Base-by-base conservation (phyloP, 2,797 vertebrate species). In the Danio kyathit region DNA sequence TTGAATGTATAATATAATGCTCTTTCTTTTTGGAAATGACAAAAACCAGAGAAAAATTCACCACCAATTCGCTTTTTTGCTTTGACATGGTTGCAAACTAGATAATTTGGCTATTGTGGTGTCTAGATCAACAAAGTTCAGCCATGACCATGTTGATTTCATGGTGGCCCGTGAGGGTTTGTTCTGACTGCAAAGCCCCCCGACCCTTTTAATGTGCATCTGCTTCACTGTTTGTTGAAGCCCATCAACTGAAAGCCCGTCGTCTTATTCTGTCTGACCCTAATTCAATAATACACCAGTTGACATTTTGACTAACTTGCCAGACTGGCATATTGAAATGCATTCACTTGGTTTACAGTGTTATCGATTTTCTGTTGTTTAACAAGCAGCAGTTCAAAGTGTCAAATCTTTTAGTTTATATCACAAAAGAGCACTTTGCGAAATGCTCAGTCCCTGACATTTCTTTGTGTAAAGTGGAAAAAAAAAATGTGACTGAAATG, bases 111-210 rank as follows among this genome's bases (percentile, higher is more conserved):
- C 89, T 86, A 81, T 79, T 87, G 89, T 91, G 85, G 86, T 77
- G 81, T 71, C 79, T 77, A 84, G 88, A 87, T 90, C 87, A 90
- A 80, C 76, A 83, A 86, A 90, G 89, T 92, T 90, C 87, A 87
- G 87, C 87, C 76, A 78, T 54, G 75, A 91, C 90, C 89, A 91
- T 86, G 54, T 87, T 87, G 86, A 89, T 91, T 93, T 92, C 86
- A 91, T 81, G 81, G 90, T 75, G 65, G 82, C 77, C 83, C 82
- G 73, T 19, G 83, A 72, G 75, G 82, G 70, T 72, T 83, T 86
- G 87, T 88, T 82, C 78, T 60, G 61, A 61, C 82, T 81, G 76
- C 81, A 88, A 86, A 79, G 69, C 81, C 82, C 29, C 72, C 76
- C 79, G 60, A 60, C 83, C 83, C 69, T 79, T 70, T 84, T 75